Evolutionary conservation across 2,888 invertebrate genomes (phyloP).

Genomic region (Rhagonycha lutea): DNA sequence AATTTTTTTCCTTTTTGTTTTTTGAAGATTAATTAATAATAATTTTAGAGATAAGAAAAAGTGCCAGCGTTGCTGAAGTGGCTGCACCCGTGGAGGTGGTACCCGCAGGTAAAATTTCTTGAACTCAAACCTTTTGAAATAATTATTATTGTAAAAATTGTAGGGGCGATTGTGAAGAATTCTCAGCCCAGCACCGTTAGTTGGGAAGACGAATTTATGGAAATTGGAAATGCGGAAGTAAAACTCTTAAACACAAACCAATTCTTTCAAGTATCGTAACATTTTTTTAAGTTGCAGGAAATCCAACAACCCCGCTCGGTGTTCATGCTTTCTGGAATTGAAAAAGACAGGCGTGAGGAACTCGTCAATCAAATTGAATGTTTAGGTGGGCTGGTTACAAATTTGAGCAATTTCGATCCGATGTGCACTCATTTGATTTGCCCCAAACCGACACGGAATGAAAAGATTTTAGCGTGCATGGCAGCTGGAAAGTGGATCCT

Average conservation of each 20-base stretch:
- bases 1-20: too few relatives aligned
- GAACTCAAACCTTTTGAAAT: not conserved
- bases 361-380: conserved; percentile 40
- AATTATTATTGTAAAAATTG: conserved; percentile 10
- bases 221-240: conserved; percentile 31
- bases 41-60: not conserved
- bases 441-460: conserved; percentile 75
- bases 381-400: conserved; percentile 67
- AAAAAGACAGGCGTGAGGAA: conserved; percentile 33
- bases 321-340: conserved; percentile 48
- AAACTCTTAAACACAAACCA: not conserved
- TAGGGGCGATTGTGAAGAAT: conserved; percentile 43
- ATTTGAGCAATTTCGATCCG: conserved; percentile 61
- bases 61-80: not conserved
- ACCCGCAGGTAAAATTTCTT: not conserved
- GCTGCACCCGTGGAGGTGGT: not conserved
- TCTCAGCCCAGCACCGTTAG: conserved; percentile 71
- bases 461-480: conserved; percentile 84
- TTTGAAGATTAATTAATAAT: not conserved
- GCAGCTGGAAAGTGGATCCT: conserved; percentile 90
- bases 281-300: not conserved
- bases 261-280: not conserved
- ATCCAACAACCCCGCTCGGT: not conserved
- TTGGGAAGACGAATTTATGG: conserved; percentile 66
- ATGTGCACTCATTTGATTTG: conserved; percentile 78